Evolutionary conservation across 1,140 invertebrate species (phyloP), one percentile per base, ranked within the genome.

Genomic region (Mamestra configurata): DNA sequence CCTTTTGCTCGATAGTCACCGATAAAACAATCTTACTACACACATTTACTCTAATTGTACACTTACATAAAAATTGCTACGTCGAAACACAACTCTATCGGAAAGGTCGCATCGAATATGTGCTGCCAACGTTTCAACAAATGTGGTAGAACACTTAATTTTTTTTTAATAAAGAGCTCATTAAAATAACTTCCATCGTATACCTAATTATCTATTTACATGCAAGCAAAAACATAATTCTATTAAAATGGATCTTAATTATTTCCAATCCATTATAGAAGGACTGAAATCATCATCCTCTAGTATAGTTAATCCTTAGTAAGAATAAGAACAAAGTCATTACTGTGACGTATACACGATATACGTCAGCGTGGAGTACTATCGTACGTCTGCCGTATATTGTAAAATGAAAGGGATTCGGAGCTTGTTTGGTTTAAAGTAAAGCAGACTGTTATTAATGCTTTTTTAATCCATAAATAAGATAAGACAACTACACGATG

Each of bases 231-330:
- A 1, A 49, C 4, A 49, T n/a, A 0, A 49, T 49, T 49, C 13
- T 49, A 13, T 49, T 1, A 49, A 49, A 49, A 49, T 49, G 43
- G 13, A 49, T 49, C 43, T 15, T n/a, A n/a, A 49, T n/a, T 49
- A 1, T 49, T 4, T n/a, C 13, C 43, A 49, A 49, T 49, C 43
- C 43, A 49, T 49, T n/a, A 15, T 49, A 49, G 15, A 49, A 49
- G 43, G 43, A 49, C 43, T 49, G 15, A n/a, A 49, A n/a, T n/a
- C 15, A 4, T 46, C 13, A n/a, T 15, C 13, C 43, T 49, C 15
- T 49, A 49, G 43, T 49, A n/a, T 49, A 49, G 15, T 49, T 49
- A 49, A 49, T 49, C 43, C 13, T 49, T 49, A 49, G 43, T 49
- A 49, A 49, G 4, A n/a, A 49, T 49, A 49, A 49, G 43, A 49